A percentile compares a stretch with the other conserved stretches of the same genome.
Evolutionary conservation across 1,140 invertebrate species (phyloP).

Genomic region (Argopecten irradians): DNA sequence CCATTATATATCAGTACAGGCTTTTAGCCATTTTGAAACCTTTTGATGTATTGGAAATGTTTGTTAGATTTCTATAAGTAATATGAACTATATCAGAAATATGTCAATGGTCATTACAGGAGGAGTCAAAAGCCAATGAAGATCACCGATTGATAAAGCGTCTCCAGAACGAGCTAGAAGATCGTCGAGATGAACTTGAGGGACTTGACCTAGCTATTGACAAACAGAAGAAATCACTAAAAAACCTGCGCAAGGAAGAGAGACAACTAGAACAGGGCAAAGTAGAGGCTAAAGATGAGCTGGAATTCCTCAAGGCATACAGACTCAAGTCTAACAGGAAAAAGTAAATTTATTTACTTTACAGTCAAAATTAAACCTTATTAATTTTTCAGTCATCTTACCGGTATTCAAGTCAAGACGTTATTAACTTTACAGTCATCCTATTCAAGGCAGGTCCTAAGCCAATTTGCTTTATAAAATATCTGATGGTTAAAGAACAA

Average conservation of each 20-base stretch:
- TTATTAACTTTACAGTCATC: too few species aligned
- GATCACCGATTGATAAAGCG: slow-evolving; percentile 3
- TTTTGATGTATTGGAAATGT: background rate
- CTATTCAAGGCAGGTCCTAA: too few species aligned
- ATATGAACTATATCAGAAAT: background rate
- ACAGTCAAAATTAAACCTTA: too few species aligned
- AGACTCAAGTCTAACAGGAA: slow-evolving; percentile 53
- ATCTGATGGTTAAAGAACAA: too few species aligned
- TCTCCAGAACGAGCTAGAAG: background rate
- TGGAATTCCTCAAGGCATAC: slow-evolving; percentile 57
- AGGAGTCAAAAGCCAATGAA: slow-evolving; percentile 36
- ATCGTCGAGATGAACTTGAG: slow-evolving; percentile 70
- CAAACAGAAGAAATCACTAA: slow-evolving; percentile 72
- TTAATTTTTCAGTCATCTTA: too few species aligned
- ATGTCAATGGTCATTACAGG: slow-evolving; percentile 53
- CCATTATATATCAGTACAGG: background rate
- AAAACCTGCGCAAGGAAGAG: slow-evolving; percentile 67
- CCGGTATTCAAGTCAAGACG: background rate
- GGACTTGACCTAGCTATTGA: slow-evolving; percentile 75
- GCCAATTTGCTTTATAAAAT: too few species aligned
- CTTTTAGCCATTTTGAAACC: background rate
- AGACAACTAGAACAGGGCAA: slow-evolving; percentile 62
- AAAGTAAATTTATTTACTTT: slow-evolving; percentile 43
- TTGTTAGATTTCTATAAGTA: too few species aligned
- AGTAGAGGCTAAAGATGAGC: slow-evolving; percentile 60